These are phyloP conservation scores for Diarsia mendica DNA, from an alignment of 2,888 invertebrate genomes.

Conservation along the genomic window DNA sequence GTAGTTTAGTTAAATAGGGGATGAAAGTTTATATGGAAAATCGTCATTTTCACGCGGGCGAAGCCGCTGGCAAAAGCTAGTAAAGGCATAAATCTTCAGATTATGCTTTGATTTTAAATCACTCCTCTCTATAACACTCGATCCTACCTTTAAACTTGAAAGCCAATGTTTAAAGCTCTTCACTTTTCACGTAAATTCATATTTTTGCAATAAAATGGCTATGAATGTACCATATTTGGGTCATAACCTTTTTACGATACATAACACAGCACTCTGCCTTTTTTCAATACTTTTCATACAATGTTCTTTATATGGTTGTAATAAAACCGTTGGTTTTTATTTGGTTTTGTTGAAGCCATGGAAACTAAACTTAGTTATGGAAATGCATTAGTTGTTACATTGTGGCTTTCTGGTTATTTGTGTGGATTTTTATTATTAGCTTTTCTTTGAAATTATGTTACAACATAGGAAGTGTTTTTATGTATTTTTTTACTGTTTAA, in stretches of 20 bases:
- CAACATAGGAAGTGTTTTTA: too few relatives aligned
- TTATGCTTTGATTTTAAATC: slow-evolving; percentile 16
- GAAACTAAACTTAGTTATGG: slow-evolving; percentile 8
- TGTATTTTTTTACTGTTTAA: too few relatives aligned
- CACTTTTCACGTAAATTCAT: slow-evolving; percentile 38
- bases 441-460: neutral
- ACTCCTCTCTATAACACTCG: slow-evolving; percentile 6
- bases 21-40: too few relatives aligned
- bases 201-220: slow-evolving; percentile 49
- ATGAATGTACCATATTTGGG: slow-evolving; percentile 56
- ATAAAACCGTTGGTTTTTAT: slow-evolving; percentile 55
- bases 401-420: neutral
- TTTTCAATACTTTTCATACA: slow-evolving; percentile 56
- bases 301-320: slow-evolving; percentile 51
- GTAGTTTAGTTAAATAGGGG: too few relatives aligned
- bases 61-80: too few relatives aligned
- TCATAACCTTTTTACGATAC: slow-evolving; percentile 62
- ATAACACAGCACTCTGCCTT: slow-evolving; percentile 49
- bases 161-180: slow-evolving; percentile 30
- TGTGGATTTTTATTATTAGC: neutral
- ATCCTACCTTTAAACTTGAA: slow-evolving; percentile 14
- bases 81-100: neutral
- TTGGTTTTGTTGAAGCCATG: slow-evolving; percentile 22
- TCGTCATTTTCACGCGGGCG: too few relatives aligned
- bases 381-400: slow-evolving; percentile 5